Base-by-base conservation (phyloP, 2,888 invertebrate species). In the Dioctria rufipes region DNA sequence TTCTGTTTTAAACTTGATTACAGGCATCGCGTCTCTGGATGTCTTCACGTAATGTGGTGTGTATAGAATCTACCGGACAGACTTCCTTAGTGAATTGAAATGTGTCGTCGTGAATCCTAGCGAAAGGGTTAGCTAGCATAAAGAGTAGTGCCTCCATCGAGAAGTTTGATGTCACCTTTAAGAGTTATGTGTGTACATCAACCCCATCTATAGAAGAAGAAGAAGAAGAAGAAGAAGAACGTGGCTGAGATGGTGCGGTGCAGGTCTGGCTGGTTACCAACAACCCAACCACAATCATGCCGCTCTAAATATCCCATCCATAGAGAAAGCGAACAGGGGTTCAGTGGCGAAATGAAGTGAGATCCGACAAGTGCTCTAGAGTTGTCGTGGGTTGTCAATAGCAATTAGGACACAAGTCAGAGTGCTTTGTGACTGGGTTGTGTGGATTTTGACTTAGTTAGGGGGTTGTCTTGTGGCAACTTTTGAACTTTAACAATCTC, bases 351-450 rank as follows among this genome's bases (percentile, higher is more conserved):
- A 73, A 13, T 58, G 60, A 43, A 37, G 60, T n/a, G 42, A 51
- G 66, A 58, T 78, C 66, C 66, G n/a, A 54, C 65, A 79, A 60
- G 79, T 66, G 60, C 73, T 73, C 65, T 37, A 66, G 71, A 73
- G 69, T 51, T 75, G 81, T 79, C 75, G 79, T 66, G 75, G 75
- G 66, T 78, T 67, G 66, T 63, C 81, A 81, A 79, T 80, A 66
- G 79, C 81, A 81, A 81, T 81, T 80, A 80, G 67, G 81, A 79
- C 75, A 61, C 39, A 69, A 79, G 67, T 80, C 79, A 58, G n/a
- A 42, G 43, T 13, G 42, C 73, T 54, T 51, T 73, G 11, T 42
- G 73, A 37, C 42, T 51, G 13, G 54, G 40, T 8, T 39, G 58
- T 54, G 11, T 73, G 73, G 60, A 58, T 73, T 60, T 73, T 60